These are phyloP conservation scores for Iselma pallidipennis DNA, from an alignment of 2,888 invertebrate genomes.

Conservation along the genomic window DNA sequence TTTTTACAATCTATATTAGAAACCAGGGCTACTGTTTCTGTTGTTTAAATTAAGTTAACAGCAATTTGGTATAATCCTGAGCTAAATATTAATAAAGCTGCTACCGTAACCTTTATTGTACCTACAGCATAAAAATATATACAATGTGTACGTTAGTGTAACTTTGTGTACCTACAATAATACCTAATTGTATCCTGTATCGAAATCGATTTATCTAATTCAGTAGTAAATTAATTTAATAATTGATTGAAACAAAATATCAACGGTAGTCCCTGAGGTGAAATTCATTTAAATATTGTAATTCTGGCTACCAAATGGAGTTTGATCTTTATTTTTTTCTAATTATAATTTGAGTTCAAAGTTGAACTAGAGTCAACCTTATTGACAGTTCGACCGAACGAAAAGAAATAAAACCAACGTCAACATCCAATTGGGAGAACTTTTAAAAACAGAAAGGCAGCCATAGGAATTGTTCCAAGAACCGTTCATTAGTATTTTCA, in stretches of 20 bases:
- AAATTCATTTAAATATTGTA: constrained; percentile 35
- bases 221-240: too few relatives aligned
- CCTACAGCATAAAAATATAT: too few relatives aligned
- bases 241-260: too few relatives aligned
- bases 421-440: constrained; percentile 27
- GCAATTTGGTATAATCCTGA: not conserved
- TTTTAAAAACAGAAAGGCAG: constrained; percentile 23
- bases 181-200: too few relatives aligned
- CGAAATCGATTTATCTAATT: too few relatives aligned
- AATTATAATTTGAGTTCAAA: constrained; percentile 38
- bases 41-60: not conserved
- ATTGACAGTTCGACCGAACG: constrained; percentile 36
- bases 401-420: constrained; percentile 34
- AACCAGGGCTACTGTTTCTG: not conserved
- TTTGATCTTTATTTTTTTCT: constrained; percentile 37
- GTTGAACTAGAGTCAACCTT: constrained; percentile 25
- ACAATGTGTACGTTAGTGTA: too few relatives aligned
- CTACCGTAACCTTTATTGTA: too few relatives aligned
- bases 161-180: too few relatives aligned
- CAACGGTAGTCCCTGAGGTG: constrained; percentile 32
- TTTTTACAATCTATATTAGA: not conserved
- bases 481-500: constrained; percentile 5
- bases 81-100: too few relatives aligned
- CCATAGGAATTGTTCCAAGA: constrained; percentile 17
- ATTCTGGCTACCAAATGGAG: constrained; percentile 27